phyloP scores from a whole-genome alignment of 2,797 vertebrate genomes.

The Gadopsis bispinosus region DNA sequence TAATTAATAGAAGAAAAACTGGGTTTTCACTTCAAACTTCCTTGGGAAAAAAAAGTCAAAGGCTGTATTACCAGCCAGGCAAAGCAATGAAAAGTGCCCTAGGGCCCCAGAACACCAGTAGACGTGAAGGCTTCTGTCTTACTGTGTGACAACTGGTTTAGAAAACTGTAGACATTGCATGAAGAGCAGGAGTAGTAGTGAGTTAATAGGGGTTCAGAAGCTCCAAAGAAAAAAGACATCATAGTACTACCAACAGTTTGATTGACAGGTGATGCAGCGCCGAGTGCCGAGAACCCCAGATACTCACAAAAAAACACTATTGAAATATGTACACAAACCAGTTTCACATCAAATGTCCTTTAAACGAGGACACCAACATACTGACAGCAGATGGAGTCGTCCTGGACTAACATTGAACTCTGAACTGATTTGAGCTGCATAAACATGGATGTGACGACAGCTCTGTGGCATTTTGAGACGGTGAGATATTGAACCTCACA shows the following conservation, averaged over 20 bases:
- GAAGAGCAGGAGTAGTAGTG: neutral
- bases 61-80: neutral
- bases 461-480: constrained; percentile 33
- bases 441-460: constrained; percentile 6
- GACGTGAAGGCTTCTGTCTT: neutral
- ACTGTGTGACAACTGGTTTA: neutral
- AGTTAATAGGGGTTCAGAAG: neutral
- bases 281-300: neutral
- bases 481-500: constrained; percentile 25
- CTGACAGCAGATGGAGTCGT: neutral
- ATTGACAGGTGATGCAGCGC: neutral
- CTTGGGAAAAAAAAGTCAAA: neutral
- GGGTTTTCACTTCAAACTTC: neutral
- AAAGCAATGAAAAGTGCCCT: neutral
- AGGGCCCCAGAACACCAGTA: neutral
- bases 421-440: neutral
- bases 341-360: constrained; percentile 10
- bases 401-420: neutral
- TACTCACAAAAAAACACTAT: neutral
- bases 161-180: no score
- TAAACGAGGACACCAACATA: constrained; percentile 3
- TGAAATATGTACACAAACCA: neutral
- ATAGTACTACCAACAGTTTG: neutral
- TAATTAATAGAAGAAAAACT: no score
- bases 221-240: neutral